Evolutionary conservation across 2,797 vertebrate genomes (phyloP).

Genomic region (Schizopygopsis malacanthus): DNA sequence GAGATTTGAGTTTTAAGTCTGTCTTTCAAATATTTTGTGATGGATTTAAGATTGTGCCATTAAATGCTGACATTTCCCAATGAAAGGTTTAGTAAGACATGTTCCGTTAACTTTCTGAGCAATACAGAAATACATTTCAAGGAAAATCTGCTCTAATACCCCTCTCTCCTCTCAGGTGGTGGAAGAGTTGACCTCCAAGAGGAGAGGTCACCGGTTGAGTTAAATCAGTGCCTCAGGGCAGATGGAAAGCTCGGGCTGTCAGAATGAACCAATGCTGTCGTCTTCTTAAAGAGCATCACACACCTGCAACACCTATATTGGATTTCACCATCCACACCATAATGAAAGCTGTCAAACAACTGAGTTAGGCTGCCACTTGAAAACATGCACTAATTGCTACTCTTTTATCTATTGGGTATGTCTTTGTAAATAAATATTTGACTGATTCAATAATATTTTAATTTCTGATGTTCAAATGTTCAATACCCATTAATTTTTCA

Average conservation of each 20-base stretch:
- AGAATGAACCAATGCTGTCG: background rate
- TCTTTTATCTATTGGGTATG: background rate
- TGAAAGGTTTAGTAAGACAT: background rate
- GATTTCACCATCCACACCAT: slow-evolving; percentile 26
- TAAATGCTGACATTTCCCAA: background rate
- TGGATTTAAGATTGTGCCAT: background rate
- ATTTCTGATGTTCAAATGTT: background rate
- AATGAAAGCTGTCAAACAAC: slow-evolving; percentile 17
- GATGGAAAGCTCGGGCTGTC: slow-evolving; percentile 38
- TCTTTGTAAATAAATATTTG: slow-evolving; percentile 18
- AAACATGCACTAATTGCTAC: slow-evolving; percentile 17
- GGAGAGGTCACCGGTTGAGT: slow-evolving; percentile 40
- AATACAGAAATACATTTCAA: slow-evolving; percentile 9
- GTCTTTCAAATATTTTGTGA: background rate
- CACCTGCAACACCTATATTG: slow-evolving; percentile 10
- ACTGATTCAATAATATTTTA: background rate
- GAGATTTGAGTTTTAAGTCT: background rate
- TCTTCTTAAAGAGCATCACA: slow-evolving; percentile 19
- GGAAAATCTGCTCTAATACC: slow-evolving; percentile 24
- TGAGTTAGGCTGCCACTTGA: background rate
- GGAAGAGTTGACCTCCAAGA: slow-evolving; percentile 39
- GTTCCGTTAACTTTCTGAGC: slow-evolving; percentile 1
- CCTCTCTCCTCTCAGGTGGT: slow-evolving; percentile 7
- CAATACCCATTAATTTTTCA: background rate
- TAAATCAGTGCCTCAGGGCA: slow-evolving; percentile 26